phyloP scores from a whole-genome alignment of 2,888 invertebrate genomes.

The Tridacna gigas region DNA sequence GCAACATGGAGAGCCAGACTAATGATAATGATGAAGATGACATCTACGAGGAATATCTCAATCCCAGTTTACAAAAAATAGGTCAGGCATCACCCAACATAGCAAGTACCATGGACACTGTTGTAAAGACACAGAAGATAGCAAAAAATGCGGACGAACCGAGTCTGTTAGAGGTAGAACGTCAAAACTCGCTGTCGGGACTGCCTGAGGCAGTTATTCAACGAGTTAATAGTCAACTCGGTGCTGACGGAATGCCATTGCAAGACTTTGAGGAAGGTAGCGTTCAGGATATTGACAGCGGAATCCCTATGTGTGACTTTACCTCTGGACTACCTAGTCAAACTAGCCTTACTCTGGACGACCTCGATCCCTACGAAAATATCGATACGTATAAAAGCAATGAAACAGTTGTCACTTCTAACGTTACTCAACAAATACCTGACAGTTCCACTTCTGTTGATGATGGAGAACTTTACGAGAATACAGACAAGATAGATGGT shows the following conservation, averaged over 20 bases:
- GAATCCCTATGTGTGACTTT: background rate
- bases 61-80: background rate
- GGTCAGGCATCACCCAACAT: background rate
- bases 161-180: background rate
- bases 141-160: too few species aligned
- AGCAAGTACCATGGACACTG: background rate
- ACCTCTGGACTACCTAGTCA: too few species aligned
- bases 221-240: conserved; percentile 14
- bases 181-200: conserved; percentile 21
- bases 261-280: conserved; percentile 12
- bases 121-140: background rate
- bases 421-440: too few species aligned
- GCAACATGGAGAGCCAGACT: background rate
- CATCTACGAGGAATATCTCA: background rate
- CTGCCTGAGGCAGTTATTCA: conserved; percentile 5
- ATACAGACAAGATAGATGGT: too few species aligned
- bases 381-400: too few species aligned
- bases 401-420: too few species aligned
- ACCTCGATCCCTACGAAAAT: too few species aligned
- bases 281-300: background rate
- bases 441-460: too few species aligned
- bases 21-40: background rate
- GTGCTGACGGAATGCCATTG: conserved; percentile 19
- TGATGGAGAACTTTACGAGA: too few species aligned
- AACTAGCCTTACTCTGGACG: too few species aligned